Evolutionary conservation across 2,888 invertebrate genomes (phyloP).

Genomic region (Tenthredo amoena): DNA sequence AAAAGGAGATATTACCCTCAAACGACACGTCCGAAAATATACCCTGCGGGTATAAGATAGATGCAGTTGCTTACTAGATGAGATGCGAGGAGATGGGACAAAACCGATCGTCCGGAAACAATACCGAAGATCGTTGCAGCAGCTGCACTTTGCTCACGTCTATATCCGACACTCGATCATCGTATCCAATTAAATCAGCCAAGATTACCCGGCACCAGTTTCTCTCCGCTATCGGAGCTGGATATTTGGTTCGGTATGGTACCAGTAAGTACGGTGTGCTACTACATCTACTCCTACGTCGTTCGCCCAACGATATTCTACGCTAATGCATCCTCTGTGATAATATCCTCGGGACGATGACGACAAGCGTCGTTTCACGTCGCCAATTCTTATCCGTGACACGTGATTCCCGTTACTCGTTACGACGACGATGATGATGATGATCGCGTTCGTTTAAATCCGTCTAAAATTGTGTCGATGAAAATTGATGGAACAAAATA

Average conservation of each 20-base stretch:
- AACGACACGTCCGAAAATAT: neutral
- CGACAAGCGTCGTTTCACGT: neutral
- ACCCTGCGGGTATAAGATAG: neutral
- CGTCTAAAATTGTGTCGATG: neutral
- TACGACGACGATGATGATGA: neutral
- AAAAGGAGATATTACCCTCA: neutral
- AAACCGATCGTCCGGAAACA: slow-evolving; percentile 53
- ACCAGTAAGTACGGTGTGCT: neutral
- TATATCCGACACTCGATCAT: slow-evolving; percentile 58
- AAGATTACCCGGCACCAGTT: slow-evolving; percentile 53
- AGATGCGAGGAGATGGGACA: neutral
- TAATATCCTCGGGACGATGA: slow-evolving; percentile 12
- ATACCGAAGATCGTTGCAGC: slow-evolving; percentile 34
- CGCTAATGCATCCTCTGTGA: slow-evolving; percentile 17
- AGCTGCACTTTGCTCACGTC: slow-evolving; percentile 57
- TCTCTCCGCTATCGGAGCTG: slow-evolving; percentile 9
- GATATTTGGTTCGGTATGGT: neutral
- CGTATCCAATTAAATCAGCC: slow-evolving; percentile 60
- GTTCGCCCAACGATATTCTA: neutral
- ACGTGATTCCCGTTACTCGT: neutral
- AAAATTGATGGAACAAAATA: neutral
- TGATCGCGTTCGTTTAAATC: neutral
- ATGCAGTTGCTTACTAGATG: neutral
- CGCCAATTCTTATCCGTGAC: neutral
- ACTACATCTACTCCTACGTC: neutral